Evolutionary conservation across 2,113 vertebrate species (phyloP).

Genomic region (Lophotis ruficrista): DNA sequence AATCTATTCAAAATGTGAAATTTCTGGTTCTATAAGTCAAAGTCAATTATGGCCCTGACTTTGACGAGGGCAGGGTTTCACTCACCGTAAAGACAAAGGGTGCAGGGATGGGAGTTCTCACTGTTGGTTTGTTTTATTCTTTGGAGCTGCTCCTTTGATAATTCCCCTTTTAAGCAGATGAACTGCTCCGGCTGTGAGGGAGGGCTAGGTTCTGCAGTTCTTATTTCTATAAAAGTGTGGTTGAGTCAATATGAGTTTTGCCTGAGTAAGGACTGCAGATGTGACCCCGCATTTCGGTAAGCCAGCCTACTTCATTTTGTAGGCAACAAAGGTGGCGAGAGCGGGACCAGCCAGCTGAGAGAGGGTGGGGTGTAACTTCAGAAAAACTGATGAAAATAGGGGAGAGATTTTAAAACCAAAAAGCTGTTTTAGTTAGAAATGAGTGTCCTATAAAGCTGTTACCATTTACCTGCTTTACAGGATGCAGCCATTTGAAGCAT

Average conservation of each 20-base stretch:
- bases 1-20: constrained; percentile 8
- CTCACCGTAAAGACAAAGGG: not conserved
- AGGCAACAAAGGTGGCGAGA: not conserved
- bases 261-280: not conserved
- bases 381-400: not conserved
- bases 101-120: not conserved
- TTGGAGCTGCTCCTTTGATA: not conserved
- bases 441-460: not conserved
- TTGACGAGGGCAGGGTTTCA: not conserved
- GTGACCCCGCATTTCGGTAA: not conserved
- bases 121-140: not conserved
- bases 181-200: not conserved
- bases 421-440: not conserved
- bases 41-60: not conserved
- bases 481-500: not conserved
- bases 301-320: not conserved
- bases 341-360: not conserved
- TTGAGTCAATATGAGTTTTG: not conserved
- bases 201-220: not conserved
- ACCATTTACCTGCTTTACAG: not conserved
- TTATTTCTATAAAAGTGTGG: not conserved
- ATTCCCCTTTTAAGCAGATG: not conserved
- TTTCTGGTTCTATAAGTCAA: not conserved
- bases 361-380: not conserved
- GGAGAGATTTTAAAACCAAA: not conserved